These are phyloP conservation scores for Rhamnusium bicolor DNA, from an alignment of 2,888 invertebrate genomes.

Conservation along the genomic window DNA sequence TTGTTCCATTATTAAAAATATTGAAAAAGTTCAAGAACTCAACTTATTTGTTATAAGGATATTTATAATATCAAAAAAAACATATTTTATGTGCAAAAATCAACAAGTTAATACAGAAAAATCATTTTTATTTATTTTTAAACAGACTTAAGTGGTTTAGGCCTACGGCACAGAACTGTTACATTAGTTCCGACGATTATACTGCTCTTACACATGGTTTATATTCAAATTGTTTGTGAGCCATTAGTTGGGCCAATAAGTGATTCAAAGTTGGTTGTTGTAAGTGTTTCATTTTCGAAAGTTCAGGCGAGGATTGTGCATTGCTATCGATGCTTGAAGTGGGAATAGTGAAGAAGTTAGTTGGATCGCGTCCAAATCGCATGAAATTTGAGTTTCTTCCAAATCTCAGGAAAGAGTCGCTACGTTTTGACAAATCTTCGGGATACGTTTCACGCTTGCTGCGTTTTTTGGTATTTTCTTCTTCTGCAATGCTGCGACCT, in stretches of 20 bases:
- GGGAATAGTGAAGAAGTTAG: background rate
- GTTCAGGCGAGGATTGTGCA: conserved; percentile 20
- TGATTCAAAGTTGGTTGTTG: conserved; percentile 40
- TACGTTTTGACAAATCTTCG: conserved; percentile 48
- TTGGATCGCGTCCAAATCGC: conserved; percentile 57
- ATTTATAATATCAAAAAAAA: too few species aligned
- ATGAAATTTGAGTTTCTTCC: conserved; percentile 60
- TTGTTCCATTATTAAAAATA: too few species aligned
- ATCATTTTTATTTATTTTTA: background rate
- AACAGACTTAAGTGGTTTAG: conserved; percentile 7
- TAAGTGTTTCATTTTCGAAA: conserved; percentile 16
- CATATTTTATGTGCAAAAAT: too few species aligned
- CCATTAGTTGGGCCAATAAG: conserved; percentile 40
- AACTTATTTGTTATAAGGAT: too few species aligned
- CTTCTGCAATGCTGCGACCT: conserved; percentile 45
- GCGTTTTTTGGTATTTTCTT: conserved; percentile 48
- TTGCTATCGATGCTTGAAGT: conserved; percentile 16
- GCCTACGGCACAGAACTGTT: background rate
- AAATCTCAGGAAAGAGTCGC: conserved; percentile 58
- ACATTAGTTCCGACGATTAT: background rate
- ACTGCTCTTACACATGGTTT: conserved; percentile 6
- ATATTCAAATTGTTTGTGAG: conserved; percentile 2
- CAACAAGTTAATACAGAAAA: too few species aligned
- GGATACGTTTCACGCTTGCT: conserved; percentile 49
- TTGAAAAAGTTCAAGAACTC: too few species aligned